Evolutionary conservation across 2,113 vertebrate species (phyloP).

Genomic region (Lepisosteus osseus): DNA sequence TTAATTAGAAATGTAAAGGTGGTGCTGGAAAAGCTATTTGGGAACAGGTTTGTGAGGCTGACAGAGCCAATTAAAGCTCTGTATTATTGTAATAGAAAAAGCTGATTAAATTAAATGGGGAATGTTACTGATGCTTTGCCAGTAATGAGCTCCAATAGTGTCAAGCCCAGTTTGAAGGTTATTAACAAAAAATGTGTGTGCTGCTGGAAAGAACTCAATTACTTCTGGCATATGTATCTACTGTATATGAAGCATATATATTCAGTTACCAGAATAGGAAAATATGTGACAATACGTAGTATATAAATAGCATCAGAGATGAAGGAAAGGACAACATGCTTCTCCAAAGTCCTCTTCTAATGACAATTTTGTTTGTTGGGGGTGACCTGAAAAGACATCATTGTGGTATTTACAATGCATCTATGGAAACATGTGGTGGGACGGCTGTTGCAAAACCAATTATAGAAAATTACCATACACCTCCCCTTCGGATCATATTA

Average conservation of each 20-base stretch:
- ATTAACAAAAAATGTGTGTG: constrained; percentile 12
- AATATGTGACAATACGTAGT: no score
- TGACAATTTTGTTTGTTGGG: no score
- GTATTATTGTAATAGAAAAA: constrained; percentile 53
- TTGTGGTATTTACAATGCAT: no score
- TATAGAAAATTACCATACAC: background rate
- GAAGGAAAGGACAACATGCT: no score
- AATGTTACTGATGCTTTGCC: constrained; percentile 17
- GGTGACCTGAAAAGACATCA: no score
- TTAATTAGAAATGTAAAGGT: constrained; percentile 63
- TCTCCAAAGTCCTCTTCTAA: no score
- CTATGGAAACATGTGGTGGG: background rate
- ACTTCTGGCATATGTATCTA: constrained; percentile 6
- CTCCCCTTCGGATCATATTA: background rate
- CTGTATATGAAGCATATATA: constrained; percentile 4
- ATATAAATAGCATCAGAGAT: no score
- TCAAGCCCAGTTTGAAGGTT: constrained; percentile 32
- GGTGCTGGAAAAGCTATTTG: constrained; percentile 52
- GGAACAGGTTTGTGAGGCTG: constrained; percentile 56
- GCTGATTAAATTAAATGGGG: constrained; percentile 50
- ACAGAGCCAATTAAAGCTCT: constrained; percentile 61
- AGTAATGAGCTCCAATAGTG: constrained; percentile 16
- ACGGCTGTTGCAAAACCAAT: background rate
- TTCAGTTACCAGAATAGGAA: no score
- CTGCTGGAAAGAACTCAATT: background rate